Conservation (phyloP, 2,797 vertebrate species). For the Peromyscus attwateri region DNA sequence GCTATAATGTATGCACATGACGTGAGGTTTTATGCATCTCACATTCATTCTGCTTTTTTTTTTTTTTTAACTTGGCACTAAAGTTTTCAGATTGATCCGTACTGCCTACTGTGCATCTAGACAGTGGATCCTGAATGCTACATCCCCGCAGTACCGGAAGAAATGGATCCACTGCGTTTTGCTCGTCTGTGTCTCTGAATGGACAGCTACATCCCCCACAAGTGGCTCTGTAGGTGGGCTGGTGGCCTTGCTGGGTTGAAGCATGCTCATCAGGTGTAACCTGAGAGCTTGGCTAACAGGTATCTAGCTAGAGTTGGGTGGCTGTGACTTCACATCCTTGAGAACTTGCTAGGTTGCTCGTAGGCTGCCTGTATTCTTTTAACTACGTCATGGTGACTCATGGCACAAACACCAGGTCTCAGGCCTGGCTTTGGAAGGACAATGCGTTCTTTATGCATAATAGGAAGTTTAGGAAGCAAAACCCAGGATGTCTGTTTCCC, state of each 20-base stretch:
- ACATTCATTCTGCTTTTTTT: neutral
- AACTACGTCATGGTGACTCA: neutral
- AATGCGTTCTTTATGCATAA: slow-evolving; percentile 70
- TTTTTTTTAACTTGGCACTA: neutral
- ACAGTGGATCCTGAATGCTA: neutral
- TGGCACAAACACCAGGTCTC: slow-evolving; percentile 47
- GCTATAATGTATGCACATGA: neutral
- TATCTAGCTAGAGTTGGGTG: neutral
- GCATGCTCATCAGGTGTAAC: neutral
- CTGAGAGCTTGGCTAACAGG: neutral
- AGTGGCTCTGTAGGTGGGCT: neutral
- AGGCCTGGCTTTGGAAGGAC: slow-evolving; percentile 60
- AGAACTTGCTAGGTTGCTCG: neutral
- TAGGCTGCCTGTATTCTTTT: slow-evolving; percentile 4
- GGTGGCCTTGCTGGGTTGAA: neutral
- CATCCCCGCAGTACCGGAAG: neutral
- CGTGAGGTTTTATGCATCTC: neutral
- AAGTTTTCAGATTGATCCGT: neutral
- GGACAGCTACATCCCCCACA: rapidly evolving
- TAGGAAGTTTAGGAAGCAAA: slow-evolving; percentile 76
- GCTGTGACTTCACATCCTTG: slow-evolving; percentile 40
- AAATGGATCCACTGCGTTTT: neutral
- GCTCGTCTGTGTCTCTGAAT: neutral
- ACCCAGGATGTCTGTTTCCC: slow-evolving; percentile 71
- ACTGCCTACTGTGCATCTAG: neutral